Conservation (phyloP, 2,797 vertebrate species). For the Microchirus variegatus region DNA sequence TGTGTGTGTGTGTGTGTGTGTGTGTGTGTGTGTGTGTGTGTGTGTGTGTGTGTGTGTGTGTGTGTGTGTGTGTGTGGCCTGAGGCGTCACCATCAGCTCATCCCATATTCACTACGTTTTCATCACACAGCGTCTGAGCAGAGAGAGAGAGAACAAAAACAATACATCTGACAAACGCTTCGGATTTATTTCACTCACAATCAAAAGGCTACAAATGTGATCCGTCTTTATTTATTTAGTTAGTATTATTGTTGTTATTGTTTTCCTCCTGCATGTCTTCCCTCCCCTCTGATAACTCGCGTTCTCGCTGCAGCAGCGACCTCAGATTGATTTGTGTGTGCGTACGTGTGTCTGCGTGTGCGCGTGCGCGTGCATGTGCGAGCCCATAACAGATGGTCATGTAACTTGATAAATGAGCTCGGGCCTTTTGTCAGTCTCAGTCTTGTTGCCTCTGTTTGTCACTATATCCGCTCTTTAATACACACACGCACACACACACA, state of each 20-base stretch:
- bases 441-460: constrained; percentile 44
- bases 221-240: neutral
- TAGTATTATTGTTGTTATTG: neutral
- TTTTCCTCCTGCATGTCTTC: neutral
- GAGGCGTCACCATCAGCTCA: constrained; percentile 33
- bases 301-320: neutral
- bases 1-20: neutral
- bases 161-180: neutral
- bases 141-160: neutral
- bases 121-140: constrained; percentile 7
- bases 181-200: neutral
- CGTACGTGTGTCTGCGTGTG: neutral
- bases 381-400: constrained; percentile 64
- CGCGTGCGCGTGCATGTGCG: too few relatives aligned
- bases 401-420: constrained; percentile 78
- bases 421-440: constrained; percentile 57
- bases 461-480: constrained; percentile 28
- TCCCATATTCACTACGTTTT: constrained; percentile 17
- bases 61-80: constrained; percentile 18
- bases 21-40: neutral
- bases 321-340: neutral
- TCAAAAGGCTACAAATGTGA: too few relatives aligned
- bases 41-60: neutral
- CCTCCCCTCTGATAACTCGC: neutral
- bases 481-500: constrained; percentile 1